Conservation (phyloP, 2,797 vertebrate species). For the Muscicapa comitata region DNA sequence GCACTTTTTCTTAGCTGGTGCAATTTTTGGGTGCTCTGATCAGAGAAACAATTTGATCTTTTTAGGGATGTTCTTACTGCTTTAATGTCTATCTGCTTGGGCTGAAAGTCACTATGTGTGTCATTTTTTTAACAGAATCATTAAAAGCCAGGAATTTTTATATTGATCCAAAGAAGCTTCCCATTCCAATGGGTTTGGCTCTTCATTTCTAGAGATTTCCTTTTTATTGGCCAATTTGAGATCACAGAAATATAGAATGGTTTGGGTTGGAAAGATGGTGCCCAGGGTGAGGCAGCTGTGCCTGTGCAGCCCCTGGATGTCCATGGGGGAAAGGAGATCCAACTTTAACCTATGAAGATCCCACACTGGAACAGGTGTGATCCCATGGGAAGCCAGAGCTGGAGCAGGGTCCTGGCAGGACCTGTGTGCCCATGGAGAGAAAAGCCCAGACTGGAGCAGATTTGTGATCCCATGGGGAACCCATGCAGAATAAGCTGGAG, state of each 20-base stretch:
- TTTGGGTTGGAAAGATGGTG: neutral
- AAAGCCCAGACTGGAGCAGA: neutral
- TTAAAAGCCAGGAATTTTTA: neutral
- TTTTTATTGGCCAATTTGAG: fast-evolving
- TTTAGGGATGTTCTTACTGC: neutral
- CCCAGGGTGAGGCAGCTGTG: neutral
- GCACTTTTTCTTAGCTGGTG: neutral
- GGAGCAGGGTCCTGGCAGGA: neutral
- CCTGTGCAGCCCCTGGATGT: neutral
- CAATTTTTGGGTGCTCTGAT: neutral
- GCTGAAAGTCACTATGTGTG: neutral
- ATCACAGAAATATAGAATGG: fast-evolving
- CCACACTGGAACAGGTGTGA: fast-evolving
- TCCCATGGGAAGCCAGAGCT: neutral
- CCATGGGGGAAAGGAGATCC: neutral
- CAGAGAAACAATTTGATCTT: neutral
- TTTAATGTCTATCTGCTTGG: neutral
- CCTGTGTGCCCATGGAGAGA: neutral
- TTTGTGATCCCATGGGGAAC: neutral
- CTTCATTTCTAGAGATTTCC: neutral
- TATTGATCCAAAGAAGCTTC: neutral
- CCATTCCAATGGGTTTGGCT: neutral
- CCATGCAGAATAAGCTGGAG: neutral
- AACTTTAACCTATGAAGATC: neutral
- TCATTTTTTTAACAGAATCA: neutral